Base-by-base conservation (phyloP, 2,113 vertebrate species). In the Pampusana beccarii region DNA sequence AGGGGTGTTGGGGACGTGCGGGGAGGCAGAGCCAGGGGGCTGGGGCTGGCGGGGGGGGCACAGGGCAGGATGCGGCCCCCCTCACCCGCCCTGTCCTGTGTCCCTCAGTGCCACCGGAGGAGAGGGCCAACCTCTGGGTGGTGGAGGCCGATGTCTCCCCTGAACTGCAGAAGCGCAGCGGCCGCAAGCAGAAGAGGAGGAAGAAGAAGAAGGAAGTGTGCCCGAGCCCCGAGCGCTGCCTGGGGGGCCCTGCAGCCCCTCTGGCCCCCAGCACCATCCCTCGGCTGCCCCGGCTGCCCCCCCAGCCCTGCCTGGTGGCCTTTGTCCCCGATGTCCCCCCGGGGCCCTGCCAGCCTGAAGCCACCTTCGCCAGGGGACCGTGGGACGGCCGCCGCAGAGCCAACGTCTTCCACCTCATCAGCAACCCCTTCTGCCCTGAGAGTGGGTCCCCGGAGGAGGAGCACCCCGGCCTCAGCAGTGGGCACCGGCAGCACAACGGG, bases 71-170 rank as follows among this genome's bases (percentile, higher is more conserved):
- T 1, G 16, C 1, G n/a, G 5, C 50, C 2, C 0, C 51, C 70
- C 56, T 95, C 60, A 33, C 29, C 38, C 13, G 0, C 36, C 46
- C 28, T 2, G 0, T 62, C 5, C 29, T 15, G 0, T 6, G 44
- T 67, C 67, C 18, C 6, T 0, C 97, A 99, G 99, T 99, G 71
- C 99, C 99, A 0, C 98, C 98, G 0, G 99, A 99, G 69, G 99
- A 99, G 78, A 98, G 99, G 77, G 98, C 98, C 93, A 98, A 97
- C 73, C 96, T 99, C 62, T 99, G 99, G 99, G 96, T 99, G 97
- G 99, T 99, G 67, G 99, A 99, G 86, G 99, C 98, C 0, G 99
- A 99, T 50, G 98, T 99, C 85, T 98, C 99, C 13, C 98, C 99
- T 0, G 98, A 99, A 96, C 98, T 99, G 96, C 98, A 99, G 92